Percentiles rank a stretch among this genome's conserved stretches.
Conservation (phyloP, 2,888 invertebrate genomes). For the Caenorhabditis sinica region DNA sequence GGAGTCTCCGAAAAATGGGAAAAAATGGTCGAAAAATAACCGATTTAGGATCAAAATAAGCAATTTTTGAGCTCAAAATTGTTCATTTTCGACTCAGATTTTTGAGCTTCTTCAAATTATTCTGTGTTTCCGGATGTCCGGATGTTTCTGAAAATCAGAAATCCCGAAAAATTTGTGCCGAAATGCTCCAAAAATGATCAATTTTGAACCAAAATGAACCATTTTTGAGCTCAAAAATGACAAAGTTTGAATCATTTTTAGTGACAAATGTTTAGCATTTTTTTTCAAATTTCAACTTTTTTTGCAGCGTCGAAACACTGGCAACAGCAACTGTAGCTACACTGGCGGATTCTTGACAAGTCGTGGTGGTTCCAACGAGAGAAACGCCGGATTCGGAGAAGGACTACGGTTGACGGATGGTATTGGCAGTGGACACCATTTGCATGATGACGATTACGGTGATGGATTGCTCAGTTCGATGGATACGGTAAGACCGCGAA, state of each 20-base stretch:
- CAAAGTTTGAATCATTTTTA: too few species aligned
- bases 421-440: slow-evolving; percentile 25
- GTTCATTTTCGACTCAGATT: too few species aligned
- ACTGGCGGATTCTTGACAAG: slow-evolving; percentile 34
- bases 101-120: too few species aligned
- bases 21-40: background rate
- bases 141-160: too few species aligned
- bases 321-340: slow-evolving; percentile 33
- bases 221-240: too few species aligned
- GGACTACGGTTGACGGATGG: slow-evolving; percentile 27
- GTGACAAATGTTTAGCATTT: too few species aligned
- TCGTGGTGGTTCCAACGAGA: slow-evolving; percentile 50
- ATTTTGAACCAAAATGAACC: too few species aligned
- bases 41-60: background rate
- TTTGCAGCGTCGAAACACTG: slow-evolving; percentile 50
- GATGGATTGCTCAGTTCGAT: slow-evolving; percentile 46
- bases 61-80: background rate
- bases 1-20: too few species aligned
- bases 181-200: background rate
- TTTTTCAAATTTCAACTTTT: too few species aligned
- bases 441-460: slow-evolving; percentile 45
- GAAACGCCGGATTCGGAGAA: slow-evolving; percentile 44
- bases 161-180: background rate
- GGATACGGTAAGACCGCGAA: slow-evolving; percentile 54
- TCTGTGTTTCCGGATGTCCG: too few species aligned